A percentile compares a stretch with the other conserved stretches of the same genome.
Evolutionary conservation across 2,113 vertebrate species (phyloP).

Genomic region (Pachycephala philippinensis): DNA sequence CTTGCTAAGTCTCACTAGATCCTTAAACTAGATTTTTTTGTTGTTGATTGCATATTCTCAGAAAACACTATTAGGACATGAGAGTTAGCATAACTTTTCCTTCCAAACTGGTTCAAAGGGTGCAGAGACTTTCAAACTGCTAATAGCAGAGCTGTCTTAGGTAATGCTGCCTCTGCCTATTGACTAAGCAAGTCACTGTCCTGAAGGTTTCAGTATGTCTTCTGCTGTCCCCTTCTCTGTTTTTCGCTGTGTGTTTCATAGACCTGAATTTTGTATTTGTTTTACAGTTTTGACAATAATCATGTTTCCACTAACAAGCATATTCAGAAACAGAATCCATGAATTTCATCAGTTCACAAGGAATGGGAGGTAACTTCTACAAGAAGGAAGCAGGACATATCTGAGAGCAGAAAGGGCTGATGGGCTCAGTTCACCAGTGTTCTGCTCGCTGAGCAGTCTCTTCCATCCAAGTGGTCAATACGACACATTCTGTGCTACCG

Average conservation of each 20-base stretch:
- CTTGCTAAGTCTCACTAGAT: slow-evolving; percentile 65
- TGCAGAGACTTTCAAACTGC: background rate
- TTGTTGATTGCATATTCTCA: slow-evolving; percentile 46
- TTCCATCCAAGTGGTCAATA: background rate
- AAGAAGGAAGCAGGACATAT: background rate
- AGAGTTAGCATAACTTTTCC: background rate
- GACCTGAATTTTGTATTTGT: background rate
- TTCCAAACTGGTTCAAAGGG: background rate
- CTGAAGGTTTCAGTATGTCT: background rate
- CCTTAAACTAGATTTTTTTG: slow-evolving; percentile 27
- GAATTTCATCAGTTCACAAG: background rate
- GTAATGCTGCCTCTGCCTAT: background rate
- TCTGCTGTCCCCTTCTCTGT: background rate
- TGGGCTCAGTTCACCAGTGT: rapidly evolving
- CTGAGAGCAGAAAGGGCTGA: background rate
- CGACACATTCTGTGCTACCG: background rate
- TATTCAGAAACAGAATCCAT: background rate
- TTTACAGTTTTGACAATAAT: background rate
- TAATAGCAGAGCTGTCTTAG: background rate
- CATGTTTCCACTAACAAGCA: background rate
- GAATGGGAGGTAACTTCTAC: background rate
- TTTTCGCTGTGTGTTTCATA: background rate
- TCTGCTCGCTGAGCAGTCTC: background rate
- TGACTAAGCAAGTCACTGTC: background rate
- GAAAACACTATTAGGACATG: background rate